Percentiles rank a stretch among this genome's conserved stretches.
Evolutionary conservation across 1,140 invertebrate genomes (phyloP).

Genomic region (Helicorthomorpha holstii): DNA sequence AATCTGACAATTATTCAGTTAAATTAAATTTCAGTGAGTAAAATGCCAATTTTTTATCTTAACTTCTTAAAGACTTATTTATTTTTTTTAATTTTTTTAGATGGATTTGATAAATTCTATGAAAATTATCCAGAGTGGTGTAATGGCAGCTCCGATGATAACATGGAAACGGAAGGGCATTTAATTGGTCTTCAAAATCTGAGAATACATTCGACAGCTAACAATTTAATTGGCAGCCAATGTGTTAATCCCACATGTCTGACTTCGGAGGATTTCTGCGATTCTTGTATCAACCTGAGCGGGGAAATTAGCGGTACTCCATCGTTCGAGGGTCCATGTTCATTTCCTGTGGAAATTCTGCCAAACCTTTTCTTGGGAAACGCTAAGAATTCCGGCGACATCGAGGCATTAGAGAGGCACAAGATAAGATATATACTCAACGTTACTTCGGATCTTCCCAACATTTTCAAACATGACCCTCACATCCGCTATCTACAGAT

Average conservation of each 20-base stretch:
- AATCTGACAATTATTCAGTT: no score
- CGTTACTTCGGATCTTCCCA: constrained; percentile 86
- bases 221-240: no score
- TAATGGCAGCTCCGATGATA: constrained; percentile 29
- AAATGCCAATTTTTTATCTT: no score
- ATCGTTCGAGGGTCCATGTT: constrained; percentile 26
- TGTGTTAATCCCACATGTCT: no score
- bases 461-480: constrained; percentile 72
- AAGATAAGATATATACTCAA: constrained; percentile 88
- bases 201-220: constrained; percentile 25
- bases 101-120: constrained; percentile 64
- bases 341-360: constrained; percentile 81
- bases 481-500: constrained; percentile 90
- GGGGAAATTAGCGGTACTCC: constrained; percentile 15
- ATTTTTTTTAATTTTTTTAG: constrained; percentile 36
- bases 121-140: constrained; percentile 76
- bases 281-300: constrained; percentile 24
- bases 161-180: constrained; percentile 17
- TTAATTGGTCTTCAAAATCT: constrained; percentile 27
- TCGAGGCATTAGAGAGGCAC: constrained; percentile 63
- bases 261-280: constrained; percentile 11
- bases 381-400: constrained; percentile 77
- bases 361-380: constrained; percentile 85
- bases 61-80: no score
- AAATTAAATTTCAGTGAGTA: no score